Conservation (phyloP, 53 echinoderm and acorn worm genomes). For the Echinarachnius parma region DNA sequence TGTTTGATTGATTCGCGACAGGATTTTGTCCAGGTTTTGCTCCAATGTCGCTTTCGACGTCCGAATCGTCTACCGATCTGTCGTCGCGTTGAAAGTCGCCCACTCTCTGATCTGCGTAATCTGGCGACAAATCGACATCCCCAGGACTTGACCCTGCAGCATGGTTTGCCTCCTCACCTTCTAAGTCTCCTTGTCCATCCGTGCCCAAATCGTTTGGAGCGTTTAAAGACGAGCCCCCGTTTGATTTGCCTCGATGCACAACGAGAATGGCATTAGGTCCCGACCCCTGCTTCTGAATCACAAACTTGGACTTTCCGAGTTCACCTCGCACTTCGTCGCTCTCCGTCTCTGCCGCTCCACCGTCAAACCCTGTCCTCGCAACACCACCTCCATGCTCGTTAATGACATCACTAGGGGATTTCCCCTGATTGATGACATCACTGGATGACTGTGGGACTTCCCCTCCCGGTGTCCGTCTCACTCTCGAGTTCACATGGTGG, state of each 20-base stretch:
- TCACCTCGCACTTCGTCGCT: slow-evolving; percentile 24
- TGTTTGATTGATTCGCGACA: not conserved
- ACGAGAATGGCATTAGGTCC: slow-evolving; percentile 40
- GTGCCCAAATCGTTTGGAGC: too few relatives aligned
- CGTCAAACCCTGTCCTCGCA: not conserved
- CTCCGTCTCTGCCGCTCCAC: not conserved
- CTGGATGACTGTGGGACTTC: slow-evolving; percentile 7
- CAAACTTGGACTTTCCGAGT: slow-evolving; percentile 7
- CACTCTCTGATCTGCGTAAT: not conserved
- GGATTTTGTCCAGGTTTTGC: not conserved
- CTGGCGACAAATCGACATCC: not conserved
- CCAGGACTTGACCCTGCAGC: too few relatives aligned
- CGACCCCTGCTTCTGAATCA: slow-evolving; percentile 11
- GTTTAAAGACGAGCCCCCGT: not conserved
- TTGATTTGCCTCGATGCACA: slow-evolving; percentile 15
- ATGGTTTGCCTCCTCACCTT: not conserved
- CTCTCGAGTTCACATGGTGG: slow-evolving; percentile 79
- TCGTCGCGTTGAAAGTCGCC: slow-evolving; percentile 19
- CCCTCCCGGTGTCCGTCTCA: slow-evolving; percentile 3
- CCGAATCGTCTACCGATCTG: slow-evolving; percentile 34
- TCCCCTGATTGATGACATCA: slow-evolving; percentile 29
- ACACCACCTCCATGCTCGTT: not conserved
- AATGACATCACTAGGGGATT: not conserved
- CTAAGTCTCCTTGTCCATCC: too few relatives aligned
- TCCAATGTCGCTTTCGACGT: slow-evolving; percentile 16